These are phyloP conservation scores for Hippolais icterina DNA, from an alignment of 2,113 vertebrate species.

Conservation along the genomic window DNA sequence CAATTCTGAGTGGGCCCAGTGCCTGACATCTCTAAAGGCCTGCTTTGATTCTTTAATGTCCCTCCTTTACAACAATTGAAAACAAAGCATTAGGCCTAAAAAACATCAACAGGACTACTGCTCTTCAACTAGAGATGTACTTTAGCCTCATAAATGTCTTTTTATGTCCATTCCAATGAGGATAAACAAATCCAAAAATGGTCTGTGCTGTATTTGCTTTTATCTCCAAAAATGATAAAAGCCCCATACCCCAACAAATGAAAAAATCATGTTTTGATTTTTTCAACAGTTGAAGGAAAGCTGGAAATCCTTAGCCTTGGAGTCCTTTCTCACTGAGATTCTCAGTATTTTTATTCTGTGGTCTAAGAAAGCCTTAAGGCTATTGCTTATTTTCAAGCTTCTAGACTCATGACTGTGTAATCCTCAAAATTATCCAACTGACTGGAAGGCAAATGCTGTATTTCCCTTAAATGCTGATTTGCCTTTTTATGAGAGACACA, in stretches of 20 bases:
- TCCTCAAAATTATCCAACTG: neutral
- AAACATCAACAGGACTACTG: neutral
- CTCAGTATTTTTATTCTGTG: neutral
- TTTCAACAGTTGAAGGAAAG: neutral
- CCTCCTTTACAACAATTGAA: neutral
- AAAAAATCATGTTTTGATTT: neutral
- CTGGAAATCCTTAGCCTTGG: neutral
- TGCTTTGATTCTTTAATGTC: neutral
- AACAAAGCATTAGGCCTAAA: neutral
- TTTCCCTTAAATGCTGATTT: neutral
- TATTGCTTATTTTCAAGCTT: neutral
- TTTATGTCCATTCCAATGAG: neutral
- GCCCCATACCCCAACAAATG: fast-evolving
- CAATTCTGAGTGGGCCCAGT: fast-evolving
- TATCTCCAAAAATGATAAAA: neutral
- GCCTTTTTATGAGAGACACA: neutral
- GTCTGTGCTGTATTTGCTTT: neutral
- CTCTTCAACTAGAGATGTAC: neutral
- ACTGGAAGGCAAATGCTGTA: neutral
- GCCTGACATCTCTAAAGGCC: neutral
- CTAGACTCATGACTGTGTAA: neutral
- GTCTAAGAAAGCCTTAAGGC: neutral
- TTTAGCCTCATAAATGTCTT: neutral
- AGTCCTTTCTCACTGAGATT: neutral
- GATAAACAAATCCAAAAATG: neutral